Base-by-base conservation (phyloP, 2,888 invertebrate species). In the Tipula lateralis region DNA sequence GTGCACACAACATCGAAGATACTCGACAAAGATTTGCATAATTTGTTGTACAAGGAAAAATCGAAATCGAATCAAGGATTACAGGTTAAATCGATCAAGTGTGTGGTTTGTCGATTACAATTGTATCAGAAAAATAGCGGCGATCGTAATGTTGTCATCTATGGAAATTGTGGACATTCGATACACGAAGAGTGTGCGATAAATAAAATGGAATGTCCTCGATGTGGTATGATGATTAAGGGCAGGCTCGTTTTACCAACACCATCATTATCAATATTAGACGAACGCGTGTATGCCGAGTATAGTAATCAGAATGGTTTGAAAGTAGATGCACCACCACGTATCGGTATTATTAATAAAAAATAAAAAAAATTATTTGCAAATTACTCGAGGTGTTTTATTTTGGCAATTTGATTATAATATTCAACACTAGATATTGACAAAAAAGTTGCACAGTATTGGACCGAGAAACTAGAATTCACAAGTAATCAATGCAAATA, bases 1-100 rank as follows among this genome's bases (percentile, higher is more conserved):
- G 91, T 95, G 86, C 92, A 93, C 86, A 93, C 94, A 0, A 93
- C 94, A 2, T 92, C 93, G 83, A 92, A 92, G 86, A 90, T 94
- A 80, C 91, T 95, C 80, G 93, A 94, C 87, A 91, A 92, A 84
- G 95, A 96, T 90, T 91, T 96, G 84, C 95, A 95, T 88, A 90
- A 91, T 84, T 87, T 89, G 84, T 89, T 91, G 30, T 88, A 87
- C 0, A 87, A 88, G 81, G 88, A 88, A 3, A 88, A 88, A 12
- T 87, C 85, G 13, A 84, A 87, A 19, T 87, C 89, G 0, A 87
- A 87, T 16, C 89, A 89, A n/a, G 90, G 90, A 0, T 86, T 90
- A 0, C 89, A 89, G 88, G 88, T 90, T 24, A 89, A 89, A 83
- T 88, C 88, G 84, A 87, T 90, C 85, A 88, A 89, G 84, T 90